Conservation (phyloP, 2,797 vertebrate genomes). For the Acropternis orthonyx region DNA sequence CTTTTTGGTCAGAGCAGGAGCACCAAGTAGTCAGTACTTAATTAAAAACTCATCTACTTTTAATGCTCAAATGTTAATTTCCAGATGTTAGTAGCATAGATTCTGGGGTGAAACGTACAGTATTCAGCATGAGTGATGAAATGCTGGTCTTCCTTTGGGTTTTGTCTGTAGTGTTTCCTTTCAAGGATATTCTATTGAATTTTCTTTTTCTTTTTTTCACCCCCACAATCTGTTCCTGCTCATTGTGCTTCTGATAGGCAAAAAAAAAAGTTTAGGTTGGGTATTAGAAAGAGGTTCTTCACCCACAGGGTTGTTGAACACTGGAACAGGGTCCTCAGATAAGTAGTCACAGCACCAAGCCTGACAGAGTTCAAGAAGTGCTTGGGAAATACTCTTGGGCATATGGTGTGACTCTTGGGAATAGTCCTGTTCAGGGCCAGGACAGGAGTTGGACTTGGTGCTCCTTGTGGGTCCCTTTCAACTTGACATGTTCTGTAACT, state of each 20-base stretch:
- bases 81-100: not conserved
- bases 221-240: not conserved
- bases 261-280: not conserved
- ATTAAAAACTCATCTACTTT: not conserved
- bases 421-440: too few relatives aligned
- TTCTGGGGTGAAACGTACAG: not conserved
- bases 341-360: not conserved
- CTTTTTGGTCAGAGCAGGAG: fast-evolving
- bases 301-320: not conserved
- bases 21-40: not conserved
- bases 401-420: not conserved
- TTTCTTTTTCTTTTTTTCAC: not conserved
- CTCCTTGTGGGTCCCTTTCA: not conserved
- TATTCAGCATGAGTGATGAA: not conserved
- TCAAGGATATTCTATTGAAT: not conserved
- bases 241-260: not conserved
- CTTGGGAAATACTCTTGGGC: not conserved
- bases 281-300: not conserved
- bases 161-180: not conserved
- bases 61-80: not conserved
- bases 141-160: not conserved
- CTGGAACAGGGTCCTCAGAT: not conserved
- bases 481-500: not conserved
- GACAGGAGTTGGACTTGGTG: not conserved
- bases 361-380: not conserved